A percentile compares a stretch with the other conserved stretches of the same genome.
Evolutionary conservation across 2,797 vertebrate genomes (phyloP).

Genomic region (Phataginus tricuspis): DNA sequence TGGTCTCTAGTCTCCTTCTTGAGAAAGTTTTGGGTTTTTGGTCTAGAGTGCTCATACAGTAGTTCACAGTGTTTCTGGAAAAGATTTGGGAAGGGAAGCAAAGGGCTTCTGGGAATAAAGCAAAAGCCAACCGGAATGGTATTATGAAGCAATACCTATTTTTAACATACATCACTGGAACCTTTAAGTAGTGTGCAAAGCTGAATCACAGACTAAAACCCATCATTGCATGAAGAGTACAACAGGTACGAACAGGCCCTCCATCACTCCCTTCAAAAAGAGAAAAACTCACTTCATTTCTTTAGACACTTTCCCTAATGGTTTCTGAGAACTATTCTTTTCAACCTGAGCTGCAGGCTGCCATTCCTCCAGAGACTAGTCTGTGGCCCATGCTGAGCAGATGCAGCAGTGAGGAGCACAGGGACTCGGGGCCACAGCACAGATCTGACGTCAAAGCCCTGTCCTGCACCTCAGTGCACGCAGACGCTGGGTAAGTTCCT

Average conservation of each 20-base stretch:
- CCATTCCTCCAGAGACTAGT: not conserved
- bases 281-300: not conserved
- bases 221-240: not conserved
- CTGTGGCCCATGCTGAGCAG: not conserved
- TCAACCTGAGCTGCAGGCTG: not conserved
- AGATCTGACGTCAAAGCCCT: not conserved
- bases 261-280: not conserved
- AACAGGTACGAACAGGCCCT: not conserved
- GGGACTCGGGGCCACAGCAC: fast-evolving
- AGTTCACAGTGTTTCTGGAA: not conserved
- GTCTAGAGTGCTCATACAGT: not conserved
- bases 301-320: not conserved
- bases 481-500: not conserved
- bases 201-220: not conserved
- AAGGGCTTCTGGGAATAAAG: not conserved
- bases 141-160: not conserved
- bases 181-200: not conserved
- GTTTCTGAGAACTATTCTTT: not conserved
- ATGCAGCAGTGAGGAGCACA: not conserved
- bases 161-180: not conserved
- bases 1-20: not conserved
- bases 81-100: not conserved
- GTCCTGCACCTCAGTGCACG: not conserved
- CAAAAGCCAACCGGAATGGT: not conserved
- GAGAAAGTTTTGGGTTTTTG: not conserved